Conservation (phyloP, 1,140 invertebrate genomes). For the Drosophila albomicans region DNA sequence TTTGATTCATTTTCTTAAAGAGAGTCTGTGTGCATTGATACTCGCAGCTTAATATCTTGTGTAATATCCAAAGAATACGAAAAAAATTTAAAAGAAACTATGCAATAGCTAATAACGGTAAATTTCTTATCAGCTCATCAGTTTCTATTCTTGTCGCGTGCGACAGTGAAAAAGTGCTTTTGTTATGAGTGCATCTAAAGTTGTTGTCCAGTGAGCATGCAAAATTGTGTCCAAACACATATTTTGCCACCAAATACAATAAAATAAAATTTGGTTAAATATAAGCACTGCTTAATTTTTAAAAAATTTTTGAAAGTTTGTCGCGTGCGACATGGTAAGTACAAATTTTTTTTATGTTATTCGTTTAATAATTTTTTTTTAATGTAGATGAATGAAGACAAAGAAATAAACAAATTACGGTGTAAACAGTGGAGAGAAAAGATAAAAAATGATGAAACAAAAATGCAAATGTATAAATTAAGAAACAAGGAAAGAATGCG, state of each 20-base stretch:
- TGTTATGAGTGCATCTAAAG: too few species aligned
- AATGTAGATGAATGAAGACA: constrained; percentile 1
- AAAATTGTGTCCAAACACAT: too few species aligned
- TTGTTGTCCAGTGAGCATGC: too few species aligned
- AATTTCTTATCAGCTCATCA: constrained; percentile 1
- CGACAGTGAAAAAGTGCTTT: background rate
- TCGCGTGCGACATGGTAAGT: background rate
- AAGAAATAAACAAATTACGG: background rate
- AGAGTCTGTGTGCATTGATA: constrained; percentile 7
- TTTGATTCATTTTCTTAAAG: constrained; percentile 15
- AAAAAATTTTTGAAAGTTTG: too few species aligned
- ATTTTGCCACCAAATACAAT: too few species aligned
- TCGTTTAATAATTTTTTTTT: background rate
- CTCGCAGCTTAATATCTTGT: background rate
- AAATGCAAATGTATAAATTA: too few species aligned
- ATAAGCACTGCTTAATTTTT: too few species aligned
- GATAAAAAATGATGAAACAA: too few species aligned
- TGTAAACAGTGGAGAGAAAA: constrained; percentile 5
- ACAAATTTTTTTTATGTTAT: constrained; percentile 7
- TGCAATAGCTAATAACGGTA: background rate
- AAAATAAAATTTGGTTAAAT: too few species aligned
- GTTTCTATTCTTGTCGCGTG: background rate
- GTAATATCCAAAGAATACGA: background rate
- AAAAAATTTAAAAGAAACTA: constrained; percentile 6
- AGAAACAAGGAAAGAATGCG: too few species aligned